These are phyloP conservation scores for Auanema freiburgensis DNA, from an alignment of 2,888 invertebrate genomes.

Conservation along the genomic window DNA sequence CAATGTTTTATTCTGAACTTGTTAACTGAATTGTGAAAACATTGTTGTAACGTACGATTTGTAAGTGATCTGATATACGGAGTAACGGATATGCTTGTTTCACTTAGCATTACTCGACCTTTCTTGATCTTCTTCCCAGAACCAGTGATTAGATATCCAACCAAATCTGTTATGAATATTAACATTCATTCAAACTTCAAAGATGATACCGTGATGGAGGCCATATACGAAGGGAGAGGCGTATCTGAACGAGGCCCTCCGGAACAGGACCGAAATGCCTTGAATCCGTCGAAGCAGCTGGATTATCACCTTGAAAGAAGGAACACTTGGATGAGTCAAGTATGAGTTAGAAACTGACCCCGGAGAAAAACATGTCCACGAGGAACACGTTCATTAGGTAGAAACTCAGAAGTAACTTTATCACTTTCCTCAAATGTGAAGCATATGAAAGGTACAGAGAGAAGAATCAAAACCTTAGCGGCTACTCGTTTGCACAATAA, in stretches of 20 bases:
- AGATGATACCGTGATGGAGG: conserved; percentile 35
- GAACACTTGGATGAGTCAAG: neutral
- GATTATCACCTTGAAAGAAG: conserved; percentile 47
- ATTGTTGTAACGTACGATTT: no score
- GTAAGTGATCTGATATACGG: no score
- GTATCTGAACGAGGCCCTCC: conserved; percentile 54
- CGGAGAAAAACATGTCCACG: conserved; percentile 53
- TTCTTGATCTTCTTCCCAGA: conserved; percentile 28
- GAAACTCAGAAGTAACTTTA: conserved; percentile 24
- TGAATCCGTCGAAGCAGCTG: conserved; percentile 48
- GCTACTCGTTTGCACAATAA: conserved; percentile 47
- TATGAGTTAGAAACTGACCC: conserved; percentile 5
- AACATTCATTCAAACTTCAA: neutral
- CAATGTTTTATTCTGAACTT: no score
- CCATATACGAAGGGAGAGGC: conserved; percentile 52
- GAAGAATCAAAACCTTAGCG: conserved; percentile 29
- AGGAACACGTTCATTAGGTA: conserved; percentile 43
- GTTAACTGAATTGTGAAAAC: no score
- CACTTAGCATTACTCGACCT: no score
- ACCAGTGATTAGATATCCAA: conserved; percentile 39
- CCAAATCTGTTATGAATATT: conserved; percentile 20
- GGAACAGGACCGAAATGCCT: conserved; percentile 59
- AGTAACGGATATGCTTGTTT: no score
- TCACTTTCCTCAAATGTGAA: conserved; percentile 33
- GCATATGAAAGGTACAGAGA: conserved; percentile 1